Evolutionary conservation across 2,797 vertebrate species (phyloP).

Genomic region (Hydrolagus colliei): DNA sequence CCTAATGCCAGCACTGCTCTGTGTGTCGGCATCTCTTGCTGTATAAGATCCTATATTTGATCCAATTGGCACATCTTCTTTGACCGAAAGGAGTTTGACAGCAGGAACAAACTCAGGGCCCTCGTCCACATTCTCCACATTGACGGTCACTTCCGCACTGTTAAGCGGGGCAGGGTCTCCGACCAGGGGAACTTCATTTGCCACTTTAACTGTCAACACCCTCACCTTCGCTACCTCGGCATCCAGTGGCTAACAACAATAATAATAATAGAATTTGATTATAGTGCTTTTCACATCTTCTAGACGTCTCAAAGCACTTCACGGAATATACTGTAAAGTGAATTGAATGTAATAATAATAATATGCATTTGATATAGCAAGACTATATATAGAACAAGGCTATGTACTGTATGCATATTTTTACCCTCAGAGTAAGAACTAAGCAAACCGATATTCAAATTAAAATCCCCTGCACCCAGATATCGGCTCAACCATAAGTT

Average conservation of each 20-base stretch:
- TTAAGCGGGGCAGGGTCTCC: slow-evolving; percentile 47
- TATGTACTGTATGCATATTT: background rate
- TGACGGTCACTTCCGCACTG: slow-evolving; percentile 54
- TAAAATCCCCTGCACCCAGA: too few species aligned
- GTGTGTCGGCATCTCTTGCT: slow-evolving; percentile 73
- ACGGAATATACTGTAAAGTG: too few species aligned
- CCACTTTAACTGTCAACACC: slow-evolving; percentile 58
- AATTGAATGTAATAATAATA: too few species aligned
- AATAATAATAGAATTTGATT: slow-evolving; percentile 36
- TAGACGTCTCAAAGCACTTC: too few species aligned
- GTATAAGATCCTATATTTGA: slow-evolving; percentile 57
- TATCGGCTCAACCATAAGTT: too few species aligned
- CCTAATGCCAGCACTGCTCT: slow-evolving; percentile 64
- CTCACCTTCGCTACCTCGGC: slow-evolving; percentile 55
- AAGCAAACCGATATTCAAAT: background rate
- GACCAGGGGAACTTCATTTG: slow-evolving; percentile 62
- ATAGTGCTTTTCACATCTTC: too few species aligned
- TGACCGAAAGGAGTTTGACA: slow-evolving; percentile 48
- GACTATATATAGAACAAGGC: too few species aligned
- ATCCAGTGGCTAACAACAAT: slow-evolving; percentile 61
- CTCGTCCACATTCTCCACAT: slow-evolving; percentile 64
- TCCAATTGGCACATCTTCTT: slow-evolving; percentile 60
- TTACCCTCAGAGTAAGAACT: background rate
- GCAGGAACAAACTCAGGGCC: slow-evolving; percentile 68
- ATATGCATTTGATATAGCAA: too few species aligned